Conservation (phyloP, 2,797 vertebrate genomes). For the Hypotaenidia philippensis region DNA sequence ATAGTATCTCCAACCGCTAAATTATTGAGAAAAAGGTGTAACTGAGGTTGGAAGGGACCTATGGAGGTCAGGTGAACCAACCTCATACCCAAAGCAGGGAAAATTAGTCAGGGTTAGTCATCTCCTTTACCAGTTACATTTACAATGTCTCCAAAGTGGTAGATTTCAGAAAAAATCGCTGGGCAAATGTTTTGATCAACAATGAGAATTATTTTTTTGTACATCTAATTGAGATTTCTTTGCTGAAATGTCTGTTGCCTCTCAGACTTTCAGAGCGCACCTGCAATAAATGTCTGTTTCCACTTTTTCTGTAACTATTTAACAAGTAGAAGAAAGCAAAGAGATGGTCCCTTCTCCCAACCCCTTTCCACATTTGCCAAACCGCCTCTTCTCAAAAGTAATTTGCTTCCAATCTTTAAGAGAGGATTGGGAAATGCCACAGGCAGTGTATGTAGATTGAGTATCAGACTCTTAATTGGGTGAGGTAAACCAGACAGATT, state of each 20-base stretch:
- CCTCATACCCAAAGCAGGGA: accelerated
- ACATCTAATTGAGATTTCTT: background rate
- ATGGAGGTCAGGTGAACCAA: background rate
- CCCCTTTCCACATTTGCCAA: background rate
- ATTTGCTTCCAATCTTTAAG: background rate
- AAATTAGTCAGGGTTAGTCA: background rate
- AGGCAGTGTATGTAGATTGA: background rate
- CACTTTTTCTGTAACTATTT: background rate
- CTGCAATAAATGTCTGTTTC: background rate
- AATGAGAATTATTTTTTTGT: background rate
- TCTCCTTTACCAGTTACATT: background rate
- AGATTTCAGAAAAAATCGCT: background rate
- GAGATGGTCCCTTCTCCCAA: background rate
- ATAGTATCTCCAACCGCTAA: background rate
- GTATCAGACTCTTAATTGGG: background rate
- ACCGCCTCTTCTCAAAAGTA: background rate
- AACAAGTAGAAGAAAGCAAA: background rate
- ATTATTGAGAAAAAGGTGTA: background rate
- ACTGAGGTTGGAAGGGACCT: background rate
- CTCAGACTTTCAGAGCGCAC: background rate
- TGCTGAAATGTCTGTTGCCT: background rate
- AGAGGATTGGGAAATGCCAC: background rate
- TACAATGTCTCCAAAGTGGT: background rate
- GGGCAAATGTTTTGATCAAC: accelerated
- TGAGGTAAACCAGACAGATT: background rate